Conservation (phyloP, 1,140 invertebrate genomes). For the Schlechtendalia chinensis region DNA sequence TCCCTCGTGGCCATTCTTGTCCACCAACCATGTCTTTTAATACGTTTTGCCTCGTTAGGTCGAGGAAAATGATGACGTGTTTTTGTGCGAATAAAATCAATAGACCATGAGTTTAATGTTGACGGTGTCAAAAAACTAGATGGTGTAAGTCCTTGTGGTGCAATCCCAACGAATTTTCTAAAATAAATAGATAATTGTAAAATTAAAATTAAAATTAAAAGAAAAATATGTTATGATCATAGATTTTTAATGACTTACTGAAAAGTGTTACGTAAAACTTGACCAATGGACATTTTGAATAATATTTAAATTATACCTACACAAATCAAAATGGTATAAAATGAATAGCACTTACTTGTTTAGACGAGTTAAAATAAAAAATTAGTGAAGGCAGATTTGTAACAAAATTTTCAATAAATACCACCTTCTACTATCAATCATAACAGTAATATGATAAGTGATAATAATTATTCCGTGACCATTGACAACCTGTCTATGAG, state of each 20-base stretch:
- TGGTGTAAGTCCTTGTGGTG: neutral
- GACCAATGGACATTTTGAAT: conserved; percentile 6
- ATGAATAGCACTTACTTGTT: conserved; percentile 2
- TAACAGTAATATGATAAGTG: too few relatives aligned
- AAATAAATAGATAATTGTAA: conserved; percentile 2
- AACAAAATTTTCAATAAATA: too few relatives aligned
- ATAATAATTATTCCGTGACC: too few relatives aligned
- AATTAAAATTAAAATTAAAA: too few relatives aligned
- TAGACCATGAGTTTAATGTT: conserved; percentile 19
- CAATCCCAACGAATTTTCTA: conserved; percentile 12
- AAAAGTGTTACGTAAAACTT: conserved; percentile 9
- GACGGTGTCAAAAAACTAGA: conserved; percentile 11
- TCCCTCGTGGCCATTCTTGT: conserved; percentile 66
- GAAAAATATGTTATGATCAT: neutral
- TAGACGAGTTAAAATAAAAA: neutral
- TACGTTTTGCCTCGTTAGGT: conserved; percentile 68
- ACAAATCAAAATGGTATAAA: neutral
- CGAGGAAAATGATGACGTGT: conserved; percentile 70
- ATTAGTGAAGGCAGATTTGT: neutral
- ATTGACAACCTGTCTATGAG: too few relatives aligned
- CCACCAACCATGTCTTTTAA: conserved; percentile 69
- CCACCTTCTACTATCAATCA: too few relatives aligned
- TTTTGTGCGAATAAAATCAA: conserved; percentile 56
- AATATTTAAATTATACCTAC: neutral
- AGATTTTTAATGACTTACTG: conserved; percentile 14